phyloP scores from a whole-genome alignment of 2,797 vertebrate genomes.

The Eulemur coronatus region DNA sequence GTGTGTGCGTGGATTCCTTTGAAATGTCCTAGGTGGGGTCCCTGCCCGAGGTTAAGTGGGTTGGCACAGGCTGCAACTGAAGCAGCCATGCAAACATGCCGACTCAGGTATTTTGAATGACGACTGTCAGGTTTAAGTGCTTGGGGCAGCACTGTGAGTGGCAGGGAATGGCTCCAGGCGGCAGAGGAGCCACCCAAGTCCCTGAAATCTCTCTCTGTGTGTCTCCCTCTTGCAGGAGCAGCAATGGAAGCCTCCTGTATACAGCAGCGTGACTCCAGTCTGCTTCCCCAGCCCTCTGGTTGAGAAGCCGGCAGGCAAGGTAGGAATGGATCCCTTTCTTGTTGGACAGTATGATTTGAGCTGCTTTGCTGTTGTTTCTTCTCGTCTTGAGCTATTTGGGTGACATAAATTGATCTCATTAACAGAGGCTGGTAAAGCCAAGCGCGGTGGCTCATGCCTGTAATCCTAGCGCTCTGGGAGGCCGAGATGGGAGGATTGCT shows the following conservation, averaged over 20 bases:
- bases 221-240: slow-evolving; percentile 57
- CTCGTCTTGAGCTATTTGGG: neutral
- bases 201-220: slow-evolving; percentile 23
- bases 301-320: slow-evolving; percentile 67
- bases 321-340: slow-evolving; percentile 49
- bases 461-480: too few relatives aligned
- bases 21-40: neutral
- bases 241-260: slow-evolving; percentile 46
- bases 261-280: neutral
- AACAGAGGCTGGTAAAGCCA: neutral
- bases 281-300: slow-evolving; percentile 50
- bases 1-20: neutral
- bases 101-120: slow-evolving; percentile 16
- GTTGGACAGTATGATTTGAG: neutral
- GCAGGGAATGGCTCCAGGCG: neutral
- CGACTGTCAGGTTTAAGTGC: neutral
- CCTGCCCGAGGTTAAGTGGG: slow-evolving; percentile 52
- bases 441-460: too few relatives aligned
- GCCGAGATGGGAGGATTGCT: too few relatives aligned
- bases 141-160: neutral
- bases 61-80: slow-evolving; percentile 34
- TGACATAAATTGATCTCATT: neutral
- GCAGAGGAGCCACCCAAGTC: neutral
- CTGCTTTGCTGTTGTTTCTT: neutral
- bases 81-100: neutral